Evolutionary conservation across 2,113 vertebrate species (phyloP).

Genomic region (Probosciger aterrimus): DNA sequence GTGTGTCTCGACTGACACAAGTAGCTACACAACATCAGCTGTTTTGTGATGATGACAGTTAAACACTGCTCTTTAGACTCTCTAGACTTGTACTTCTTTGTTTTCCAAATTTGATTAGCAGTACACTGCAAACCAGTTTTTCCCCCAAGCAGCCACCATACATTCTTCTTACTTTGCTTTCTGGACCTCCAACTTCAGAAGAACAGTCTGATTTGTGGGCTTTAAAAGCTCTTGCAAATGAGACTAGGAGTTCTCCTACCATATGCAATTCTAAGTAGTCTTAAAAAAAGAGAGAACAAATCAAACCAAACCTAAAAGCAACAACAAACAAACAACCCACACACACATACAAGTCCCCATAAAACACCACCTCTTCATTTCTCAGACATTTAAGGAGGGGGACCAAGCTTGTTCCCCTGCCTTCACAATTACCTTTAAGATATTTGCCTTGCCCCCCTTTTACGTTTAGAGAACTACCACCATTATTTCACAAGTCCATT

Average conservation of each 20-base stretch:
- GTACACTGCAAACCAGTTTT: neutral
- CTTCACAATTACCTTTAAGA: neutral
- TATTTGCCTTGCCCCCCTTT: neutral
- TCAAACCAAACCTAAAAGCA: neutral
- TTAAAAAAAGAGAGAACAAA: neutral
- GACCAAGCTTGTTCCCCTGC: neutral
- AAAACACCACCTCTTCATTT: neutral
- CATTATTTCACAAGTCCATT: neutral
- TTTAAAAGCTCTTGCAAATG: neutral
- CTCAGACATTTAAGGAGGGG: neutral
- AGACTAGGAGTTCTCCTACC: neutral
- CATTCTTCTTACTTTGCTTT: neutral
- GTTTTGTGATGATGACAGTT: neutral
- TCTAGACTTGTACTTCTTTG: neutral
- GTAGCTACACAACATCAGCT: neutral
- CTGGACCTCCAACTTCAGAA: neutral
- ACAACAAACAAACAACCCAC: neutral
- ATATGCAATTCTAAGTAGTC: neutral
- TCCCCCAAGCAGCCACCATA: neutral
- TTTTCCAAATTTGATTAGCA: neutral
- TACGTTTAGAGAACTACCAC: neutral
- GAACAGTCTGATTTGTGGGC: neutral
- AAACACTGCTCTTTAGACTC: neutral
- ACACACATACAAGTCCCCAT: neutral
- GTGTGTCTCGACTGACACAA: neutral